phyloP scores from a whole-genome alignment of 2,113 vertebrate species.

The Eubucco bourcierii region DNA sequence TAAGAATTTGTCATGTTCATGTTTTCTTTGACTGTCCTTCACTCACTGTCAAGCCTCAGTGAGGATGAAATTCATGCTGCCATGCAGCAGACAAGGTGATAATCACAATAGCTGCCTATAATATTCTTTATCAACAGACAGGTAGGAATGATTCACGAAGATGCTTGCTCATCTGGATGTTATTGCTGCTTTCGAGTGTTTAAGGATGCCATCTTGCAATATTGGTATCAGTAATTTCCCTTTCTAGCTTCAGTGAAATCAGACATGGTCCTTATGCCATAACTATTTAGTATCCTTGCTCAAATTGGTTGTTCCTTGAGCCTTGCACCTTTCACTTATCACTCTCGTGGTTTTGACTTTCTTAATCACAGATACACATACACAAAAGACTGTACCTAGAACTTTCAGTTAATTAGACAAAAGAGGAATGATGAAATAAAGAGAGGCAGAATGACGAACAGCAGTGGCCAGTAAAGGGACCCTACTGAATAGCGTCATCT shows the following conservation, averaged over 20 bases:
- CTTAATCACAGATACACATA: neutral
- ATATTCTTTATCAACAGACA: constrained; percentile 34
- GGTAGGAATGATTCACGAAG: constrained; percentile 45
- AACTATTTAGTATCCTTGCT: neutral
- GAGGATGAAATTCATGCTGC: neutral
- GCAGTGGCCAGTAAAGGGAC: neutral
- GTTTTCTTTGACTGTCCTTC: neutral
- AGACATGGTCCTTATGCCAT: neutral
- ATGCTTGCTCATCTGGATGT: constrained; percentile 42
- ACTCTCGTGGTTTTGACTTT: neutral
- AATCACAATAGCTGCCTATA: constrained; percentile 7
- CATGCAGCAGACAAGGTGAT: neutral
- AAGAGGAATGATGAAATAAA: neutral
- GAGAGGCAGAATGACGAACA: neutral
- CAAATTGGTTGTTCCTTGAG: neutral
- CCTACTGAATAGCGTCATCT: neutral
- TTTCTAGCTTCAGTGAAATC: constrained; percentile 48
- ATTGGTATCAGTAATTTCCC: constrained; percentile 43
- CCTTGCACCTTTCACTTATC: neutral
- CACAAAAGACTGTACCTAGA: neutral
- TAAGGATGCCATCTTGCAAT: constrained; percentile 28
- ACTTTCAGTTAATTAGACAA: neutral
- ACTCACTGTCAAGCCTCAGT: neutral
- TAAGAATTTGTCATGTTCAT: neutral
- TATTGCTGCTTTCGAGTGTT: constrained; percentile 29